Percentiles rank a stretch among this genome's conserved stretches.
Conservation (phyloP, 2,797 vertebrate genomes). For the Kryptolebias ocellatus region DNA sequence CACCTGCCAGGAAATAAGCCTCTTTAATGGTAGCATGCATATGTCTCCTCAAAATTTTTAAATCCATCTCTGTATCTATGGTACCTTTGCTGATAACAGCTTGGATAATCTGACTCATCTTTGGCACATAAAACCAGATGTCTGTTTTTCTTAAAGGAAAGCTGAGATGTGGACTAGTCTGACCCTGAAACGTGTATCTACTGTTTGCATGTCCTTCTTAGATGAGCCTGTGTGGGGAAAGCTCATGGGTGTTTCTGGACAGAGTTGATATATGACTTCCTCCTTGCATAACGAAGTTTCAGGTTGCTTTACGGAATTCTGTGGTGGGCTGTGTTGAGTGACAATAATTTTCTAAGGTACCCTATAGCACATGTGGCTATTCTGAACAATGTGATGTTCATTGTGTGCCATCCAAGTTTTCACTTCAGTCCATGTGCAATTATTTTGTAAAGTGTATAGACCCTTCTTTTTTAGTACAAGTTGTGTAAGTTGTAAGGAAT, state of each 20-base stretch:
- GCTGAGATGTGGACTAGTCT: neutral
- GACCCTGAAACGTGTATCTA: neutral
- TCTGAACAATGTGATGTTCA: neutral
- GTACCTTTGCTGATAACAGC: neutral
- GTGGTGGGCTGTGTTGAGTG: neutral
- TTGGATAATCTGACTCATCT: neutral
- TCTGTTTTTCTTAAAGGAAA: neutral
- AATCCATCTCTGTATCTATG: neutral
- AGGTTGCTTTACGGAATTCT: neutral
- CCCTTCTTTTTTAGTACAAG: neutral
- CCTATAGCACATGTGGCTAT: neutral
- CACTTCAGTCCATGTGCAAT: neutral
- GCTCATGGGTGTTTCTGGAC: neutral
- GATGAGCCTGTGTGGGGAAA: neutral
- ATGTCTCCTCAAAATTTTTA: neutral
- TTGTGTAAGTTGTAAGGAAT: neutral
- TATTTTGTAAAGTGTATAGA: neutral
- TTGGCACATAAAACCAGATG: neutral
- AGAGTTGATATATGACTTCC: neutral
- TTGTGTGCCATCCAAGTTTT: neutral
- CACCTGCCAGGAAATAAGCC: neutral
- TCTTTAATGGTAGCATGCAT: neutral
- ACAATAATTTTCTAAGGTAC: neutral
- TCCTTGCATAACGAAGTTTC: neutral
- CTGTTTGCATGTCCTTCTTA: neutral